Evolutionary conservation across 2,113 vertebrate species (phyloP).

Genomic region (Crotophaga sulcirostris): DNA sequence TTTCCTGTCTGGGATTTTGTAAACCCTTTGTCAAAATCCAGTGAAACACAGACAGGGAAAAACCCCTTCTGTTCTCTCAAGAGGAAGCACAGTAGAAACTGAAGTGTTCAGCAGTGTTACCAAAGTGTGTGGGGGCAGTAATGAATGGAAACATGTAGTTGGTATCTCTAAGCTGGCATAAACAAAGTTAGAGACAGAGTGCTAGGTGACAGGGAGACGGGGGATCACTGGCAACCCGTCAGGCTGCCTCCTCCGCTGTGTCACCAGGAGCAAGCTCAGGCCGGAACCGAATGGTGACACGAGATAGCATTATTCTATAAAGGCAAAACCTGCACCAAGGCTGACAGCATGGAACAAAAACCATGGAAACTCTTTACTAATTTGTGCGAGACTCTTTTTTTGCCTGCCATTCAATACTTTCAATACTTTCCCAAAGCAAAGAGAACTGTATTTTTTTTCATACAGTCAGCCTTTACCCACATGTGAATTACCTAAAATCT

Average conservation of each 20-base stretch:
- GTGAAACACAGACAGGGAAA: background rate
- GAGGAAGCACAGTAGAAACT: background rate
- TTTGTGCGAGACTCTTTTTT: background rate
- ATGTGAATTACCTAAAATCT: background rate
- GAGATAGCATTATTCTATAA: constrained; percentile 20
- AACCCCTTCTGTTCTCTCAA: background rate
- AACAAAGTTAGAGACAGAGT: constrained; percentile 1
- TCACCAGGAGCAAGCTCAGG: constrained; percentile 1
- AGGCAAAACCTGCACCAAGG: background rate
- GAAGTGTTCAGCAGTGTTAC: background rate
- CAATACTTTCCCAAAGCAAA: background rate
- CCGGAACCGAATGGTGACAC: background rate
- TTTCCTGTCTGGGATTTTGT: background rate
- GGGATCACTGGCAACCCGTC: background rate
- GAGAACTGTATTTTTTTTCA: background rate
- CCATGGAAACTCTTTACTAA: constrained; percentile 32
- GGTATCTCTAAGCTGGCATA: background rate
- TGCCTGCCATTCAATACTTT: background rate
- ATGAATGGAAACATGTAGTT: constrained; percentile 17
- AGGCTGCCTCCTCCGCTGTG: background rate
- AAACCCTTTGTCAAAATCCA: background rate
- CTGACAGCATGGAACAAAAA: background rate
- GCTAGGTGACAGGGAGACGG: background rate
- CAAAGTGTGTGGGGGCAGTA: background rate
- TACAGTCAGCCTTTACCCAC: background rate